phyloP scores from a whole-genome alignment of 2,888 invertebrate species.

The Lycocerus yunnanus region DNA sequence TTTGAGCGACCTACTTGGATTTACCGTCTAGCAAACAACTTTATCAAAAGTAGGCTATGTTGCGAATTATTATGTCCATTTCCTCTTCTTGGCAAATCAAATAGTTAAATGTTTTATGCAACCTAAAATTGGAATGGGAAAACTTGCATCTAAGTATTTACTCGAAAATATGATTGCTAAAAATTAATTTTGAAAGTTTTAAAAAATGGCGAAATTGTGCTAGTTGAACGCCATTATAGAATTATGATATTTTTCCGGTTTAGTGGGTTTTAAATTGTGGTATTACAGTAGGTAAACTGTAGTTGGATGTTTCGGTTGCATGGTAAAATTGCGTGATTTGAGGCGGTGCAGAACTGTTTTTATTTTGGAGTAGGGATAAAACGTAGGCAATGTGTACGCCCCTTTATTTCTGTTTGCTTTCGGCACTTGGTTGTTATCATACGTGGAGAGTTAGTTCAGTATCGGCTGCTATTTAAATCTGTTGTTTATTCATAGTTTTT shows the following conservation, averaged over 20 bases:
- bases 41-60: neutral
- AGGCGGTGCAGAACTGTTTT: constrained; percentile 21
- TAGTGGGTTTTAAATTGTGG: neutral
- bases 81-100: neutral
- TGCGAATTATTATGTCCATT: neutral
- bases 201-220: neutral
- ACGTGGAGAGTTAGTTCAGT: constrained; percentile 19
- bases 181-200: neutral
- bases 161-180: neutral
- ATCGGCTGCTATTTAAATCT: constrained; percentile 15
- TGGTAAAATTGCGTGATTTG: constrained; percentile 14
- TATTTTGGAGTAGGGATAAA: constrained; percentile 11
- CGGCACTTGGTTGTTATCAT: constrained; percentile 19
- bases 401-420: constrained; percentile 12
- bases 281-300: neutral
- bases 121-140: neutral
- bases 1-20: neutral
- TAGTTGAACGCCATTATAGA: neutral
- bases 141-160: neutral
- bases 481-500: constrained; percentile 30
- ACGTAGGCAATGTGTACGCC: constrained; percentile 16
- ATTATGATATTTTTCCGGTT: neutral
- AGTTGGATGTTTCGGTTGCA: constrained; percentile 5
- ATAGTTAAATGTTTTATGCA: neutral
- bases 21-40: neutral